Evolutionary conservation across 2,113 vertebrate species (phyloP).

Genomic region (Cyphomyrus plagiostoma): DNA sequence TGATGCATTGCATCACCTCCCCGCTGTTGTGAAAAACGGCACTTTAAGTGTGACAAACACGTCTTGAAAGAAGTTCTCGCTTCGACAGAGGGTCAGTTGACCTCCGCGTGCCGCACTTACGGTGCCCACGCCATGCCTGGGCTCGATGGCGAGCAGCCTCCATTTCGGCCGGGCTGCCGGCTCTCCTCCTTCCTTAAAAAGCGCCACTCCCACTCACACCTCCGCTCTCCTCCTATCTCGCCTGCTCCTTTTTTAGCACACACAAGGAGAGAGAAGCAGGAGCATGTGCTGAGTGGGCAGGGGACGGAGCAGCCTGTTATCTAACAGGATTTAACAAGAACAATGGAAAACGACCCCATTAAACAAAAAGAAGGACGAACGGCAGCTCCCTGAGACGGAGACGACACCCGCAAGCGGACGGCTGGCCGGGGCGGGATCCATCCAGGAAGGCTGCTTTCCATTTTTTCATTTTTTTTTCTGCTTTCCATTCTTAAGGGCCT

Average conservation of each 20-base stretch:
- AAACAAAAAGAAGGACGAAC: slow-evolving; percentile 47
- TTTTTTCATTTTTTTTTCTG: slow-evolving; percentile 13
- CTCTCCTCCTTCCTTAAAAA: slow-evolving; percentile 43
- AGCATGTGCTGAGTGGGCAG: slow-evolving; percentile 58
- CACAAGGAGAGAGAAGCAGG: slow-evolving; percentile 35
- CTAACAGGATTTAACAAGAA: slow-evolving; percentile 63
- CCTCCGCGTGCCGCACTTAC: neutral
- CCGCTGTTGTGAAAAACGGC: slow-evolving; percentile 27
- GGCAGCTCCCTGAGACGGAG: neutral
- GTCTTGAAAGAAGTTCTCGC: neutral
- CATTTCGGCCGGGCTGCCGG: slow-evolving; percentile 30
- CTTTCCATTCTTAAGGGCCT: slow-evolving; percentile 24
- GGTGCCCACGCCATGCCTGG: neutral
- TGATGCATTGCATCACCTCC: slow-evolving; percentile 50
- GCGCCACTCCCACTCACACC: slow-evolving; percentile 35
- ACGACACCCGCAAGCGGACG: slow-evolving; percentile 39
- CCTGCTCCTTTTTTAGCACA: slow-evolving; percentile 34
- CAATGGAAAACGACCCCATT: slow-evolving; percentile 55
- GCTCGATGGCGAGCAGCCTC: neutral
- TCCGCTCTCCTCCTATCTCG: slow-evolving; percentile 37
- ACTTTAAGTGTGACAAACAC: slow-evolving; percentile 27
- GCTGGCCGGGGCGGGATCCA: slow-evolving; percentile 52
- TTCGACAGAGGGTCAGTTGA: neutral
- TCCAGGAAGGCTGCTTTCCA: slow-evolving; percentile 30
- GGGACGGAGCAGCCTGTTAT: slow-evolving; percentile 46